Evolutionary conservation across 2,888 invertebrate genomes (phyloP).

Genomic region (Acleris cristana): DNA sequence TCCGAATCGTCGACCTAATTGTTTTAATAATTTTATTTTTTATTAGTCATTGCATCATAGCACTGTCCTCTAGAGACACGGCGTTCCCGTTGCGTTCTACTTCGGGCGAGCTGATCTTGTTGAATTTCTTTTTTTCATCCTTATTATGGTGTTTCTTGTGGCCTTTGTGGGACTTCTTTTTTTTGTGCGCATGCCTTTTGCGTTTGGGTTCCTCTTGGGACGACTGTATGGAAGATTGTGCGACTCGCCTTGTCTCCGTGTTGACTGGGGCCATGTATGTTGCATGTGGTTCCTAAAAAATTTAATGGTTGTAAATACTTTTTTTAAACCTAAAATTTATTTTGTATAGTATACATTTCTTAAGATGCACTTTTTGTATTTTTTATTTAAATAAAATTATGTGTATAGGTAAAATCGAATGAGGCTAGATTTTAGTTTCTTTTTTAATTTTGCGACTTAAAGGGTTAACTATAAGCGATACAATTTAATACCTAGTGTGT

Average conservation of each 20-base stretch:
- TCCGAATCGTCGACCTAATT: no score
- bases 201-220: constrained; percentile 1
- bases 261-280: constrained; percentile 72
- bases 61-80: constrained; percentile 65
- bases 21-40: background rate
- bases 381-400: no score
- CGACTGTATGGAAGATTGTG: background rate
- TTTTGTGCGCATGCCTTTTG: constrained; percentile 25
- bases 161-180: constrained; percentile 42
- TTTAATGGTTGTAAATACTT: background rate
- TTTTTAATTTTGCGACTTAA: no score
- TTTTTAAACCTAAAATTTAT: no score
- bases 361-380: no score
- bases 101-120: constrained; percentile 59
- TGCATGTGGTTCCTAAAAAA: constrained; percentile 57
- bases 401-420: no score
- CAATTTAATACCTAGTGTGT: no score
- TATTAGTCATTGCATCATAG: constrained; percentile 34
- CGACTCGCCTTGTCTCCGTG: constrained; percentile 37
- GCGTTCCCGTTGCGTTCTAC: constrained; percentile 58
- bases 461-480: no score
- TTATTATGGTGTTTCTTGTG: constrained; percentile 61
- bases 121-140: constrained; percentile 58
- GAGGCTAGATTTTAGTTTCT: no score
- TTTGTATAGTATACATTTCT: no score